These are phyloP conservation scores for Tapera naevia DNA, from an alignment of 2,797 vertebrate genomes.

Conservation along the genomic window DNA sequence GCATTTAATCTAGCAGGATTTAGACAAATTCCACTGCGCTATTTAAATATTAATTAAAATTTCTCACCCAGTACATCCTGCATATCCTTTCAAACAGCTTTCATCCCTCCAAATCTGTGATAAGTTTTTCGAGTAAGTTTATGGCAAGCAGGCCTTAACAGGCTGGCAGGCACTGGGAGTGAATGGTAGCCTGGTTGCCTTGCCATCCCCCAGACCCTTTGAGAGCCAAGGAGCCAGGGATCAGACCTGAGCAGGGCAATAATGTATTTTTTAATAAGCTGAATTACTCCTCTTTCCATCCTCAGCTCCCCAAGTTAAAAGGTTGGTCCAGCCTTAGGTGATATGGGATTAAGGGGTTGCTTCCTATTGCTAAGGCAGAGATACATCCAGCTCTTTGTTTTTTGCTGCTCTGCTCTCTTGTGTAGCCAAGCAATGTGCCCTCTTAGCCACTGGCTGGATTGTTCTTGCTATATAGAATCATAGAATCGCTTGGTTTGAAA, in stretches of 20 bases:
- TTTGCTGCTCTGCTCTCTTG: background rate
- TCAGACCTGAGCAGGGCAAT: background rate
- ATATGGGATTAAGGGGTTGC: background rate
- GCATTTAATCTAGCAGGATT: slow-evolving; percentile 3
- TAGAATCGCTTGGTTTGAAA: no score
- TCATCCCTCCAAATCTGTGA: background rate
- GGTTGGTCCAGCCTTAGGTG: no score
- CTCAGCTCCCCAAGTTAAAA: background rate
- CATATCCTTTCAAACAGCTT: background rate
- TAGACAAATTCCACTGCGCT: background rate
- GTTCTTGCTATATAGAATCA: background rate
- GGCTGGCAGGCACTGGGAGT: background rate
- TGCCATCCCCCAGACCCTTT: no score
- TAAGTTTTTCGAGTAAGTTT: background rate
- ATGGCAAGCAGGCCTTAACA: background rate
- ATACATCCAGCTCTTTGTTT: background rate
- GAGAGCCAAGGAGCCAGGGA: rapidly evolving
- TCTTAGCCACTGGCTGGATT: background rate
- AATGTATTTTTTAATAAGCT: background rate
- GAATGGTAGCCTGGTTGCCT: background rate
- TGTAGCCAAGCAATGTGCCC: rapidly evolving
- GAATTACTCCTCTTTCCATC: background rate
- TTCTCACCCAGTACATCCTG: background rate
- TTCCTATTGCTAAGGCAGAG: background rate
- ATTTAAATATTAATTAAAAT: background rate